Evolutionary conservation across 2,888 invertebrate genomes (phyloP).

Genomic region (Lasius platythorax): DNA sequence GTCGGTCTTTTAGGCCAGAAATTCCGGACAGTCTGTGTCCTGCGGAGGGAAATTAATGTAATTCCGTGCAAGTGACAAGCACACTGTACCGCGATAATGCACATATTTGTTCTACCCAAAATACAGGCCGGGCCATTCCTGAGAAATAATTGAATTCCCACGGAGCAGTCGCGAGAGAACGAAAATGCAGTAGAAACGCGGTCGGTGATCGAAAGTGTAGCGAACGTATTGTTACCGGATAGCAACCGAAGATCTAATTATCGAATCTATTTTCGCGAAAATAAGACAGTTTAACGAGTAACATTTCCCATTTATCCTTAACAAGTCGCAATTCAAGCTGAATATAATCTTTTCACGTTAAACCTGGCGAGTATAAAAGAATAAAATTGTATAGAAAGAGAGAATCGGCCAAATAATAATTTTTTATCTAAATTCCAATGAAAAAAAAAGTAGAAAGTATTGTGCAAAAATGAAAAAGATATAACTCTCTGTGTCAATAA

Average conservation of each 20-base stretch:
- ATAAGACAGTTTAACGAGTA: constrained; percentile 33
- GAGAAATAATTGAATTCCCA: constrained; percentile 50
- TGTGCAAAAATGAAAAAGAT: neutral
- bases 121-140: constrained; percentile 50
- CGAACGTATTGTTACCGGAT: constrained; percentile 19
- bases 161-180: constrained; percentile 35
- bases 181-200: constrained; percentile 37
- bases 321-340: constrained; percentile 4
- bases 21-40: constrained; percentile 51
- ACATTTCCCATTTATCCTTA: neutral
- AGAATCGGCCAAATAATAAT: constrained; percentile 24
- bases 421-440: constrained; percentile 20
- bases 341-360: constrained; percentile 7
- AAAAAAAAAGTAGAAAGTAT: neutral
- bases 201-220: constrained; percentile 6
- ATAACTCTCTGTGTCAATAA: neutral
- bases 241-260: constrained; percentile 15
- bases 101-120: constrained; percentile 53
- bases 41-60: constrained; percentile 60
- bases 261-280: constrained; percentile 33
- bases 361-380: constrained; percentile 1
- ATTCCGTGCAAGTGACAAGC: constrained; percentile 64
- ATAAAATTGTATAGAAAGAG: neutral
- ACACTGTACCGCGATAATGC: constrained; percentile 42
- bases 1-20: constrained; percentile 42